phyloP scores from a whole-genome alignment of 2,888 invertebrate genomes.

The Amphipoea lucens region DNA sequence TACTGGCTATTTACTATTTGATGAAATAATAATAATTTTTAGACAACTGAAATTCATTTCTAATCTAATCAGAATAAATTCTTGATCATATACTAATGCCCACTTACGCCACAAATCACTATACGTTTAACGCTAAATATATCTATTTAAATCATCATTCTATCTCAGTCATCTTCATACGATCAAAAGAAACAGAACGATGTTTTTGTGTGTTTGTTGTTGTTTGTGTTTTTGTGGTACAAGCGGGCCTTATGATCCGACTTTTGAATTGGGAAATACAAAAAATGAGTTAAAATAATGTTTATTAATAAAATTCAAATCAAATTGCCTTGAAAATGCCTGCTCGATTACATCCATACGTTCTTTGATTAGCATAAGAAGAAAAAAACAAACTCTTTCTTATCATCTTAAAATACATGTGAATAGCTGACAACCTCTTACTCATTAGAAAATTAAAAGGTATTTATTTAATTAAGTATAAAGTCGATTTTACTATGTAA shows the following conservation, averaged over 20 bases:
- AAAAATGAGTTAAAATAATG: not conserved
- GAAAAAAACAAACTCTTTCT: not conserved
- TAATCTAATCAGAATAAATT: not conserved
- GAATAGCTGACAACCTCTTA: constrained; percentile 27
- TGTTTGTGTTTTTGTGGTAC: not conserved
- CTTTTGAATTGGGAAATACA: not conserved
- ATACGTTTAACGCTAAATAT: not conserved
- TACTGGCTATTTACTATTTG: not conserved
- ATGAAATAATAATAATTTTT: not conserved
- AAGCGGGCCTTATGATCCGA: not conserved
- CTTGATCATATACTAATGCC: not conserved
- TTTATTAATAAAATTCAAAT: not conserved
- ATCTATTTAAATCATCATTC: not conserved
- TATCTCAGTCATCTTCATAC: not conserved
- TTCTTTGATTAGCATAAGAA: not conserved
- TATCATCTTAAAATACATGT: not conserved
- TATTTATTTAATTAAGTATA: not conserved
- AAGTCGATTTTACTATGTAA: not conserved
- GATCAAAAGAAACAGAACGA: not conserved
- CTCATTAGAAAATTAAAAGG: constrained; percentile 1
- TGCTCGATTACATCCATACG: not conserved
- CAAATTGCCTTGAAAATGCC: no score
- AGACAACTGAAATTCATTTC: not conserved
- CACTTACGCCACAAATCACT: not conserved
- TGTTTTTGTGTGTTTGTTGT: not conserved